Evolutionary conservation across 1,140 invertebrate genomes (phyloP).

Genomic region (Dreissena rostriformis): DNA sequence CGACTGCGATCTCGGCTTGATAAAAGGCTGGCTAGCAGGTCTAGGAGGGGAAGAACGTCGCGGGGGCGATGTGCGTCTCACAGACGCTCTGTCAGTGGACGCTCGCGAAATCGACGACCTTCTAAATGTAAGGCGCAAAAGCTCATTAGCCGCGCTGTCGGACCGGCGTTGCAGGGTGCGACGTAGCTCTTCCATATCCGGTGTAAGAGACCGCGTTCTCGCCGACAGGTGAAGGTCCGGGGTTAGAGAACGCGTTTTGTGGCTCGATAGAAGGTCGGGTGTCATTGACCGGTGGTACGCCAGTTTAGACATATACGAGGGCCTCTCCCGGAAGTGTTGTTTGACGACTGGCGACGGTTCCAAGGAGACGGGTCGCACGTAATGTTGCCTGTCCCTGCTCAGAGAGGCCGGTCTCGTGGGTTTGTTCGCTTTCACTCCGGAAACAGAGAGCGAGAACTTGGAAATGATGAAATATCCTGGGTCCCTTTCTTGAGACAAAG

Average conservation of each 20-base stretch:
- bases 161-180: constrained; percentile 15
- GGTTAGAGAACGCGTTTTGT: constrained; percentile 39
- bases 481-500: constrained; percentile 26
- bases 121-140: constrained; percentile 2
- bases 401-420: background rate
- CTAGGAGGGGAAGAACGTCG: background rate
- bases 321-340: background rate
- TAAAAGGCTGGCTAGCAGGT: background rate
- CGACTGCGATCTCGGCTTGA: constrained; percentile 46
- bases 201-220: constrained; percentile 14
- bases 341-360: constrained; percentile 32
- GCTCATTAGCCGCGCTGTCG: background rate
- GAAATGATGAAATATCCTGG: constrained; percentile 51
- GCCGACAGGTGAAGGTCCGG: constrained; percentile 24
- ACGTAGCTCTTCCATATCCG: constrained; percentile 12
- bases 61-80: constrained; percentile 13
- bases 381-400: background rate
- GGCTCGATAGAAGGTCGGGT: background rate
- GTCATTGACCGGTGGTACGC: background rate
- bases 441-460: constrained; percentile 35
- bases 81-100: constrained; percentile 14
- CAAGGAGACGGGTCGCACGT: constrained; percentile 20
- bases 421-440: constrained; percentile 14
- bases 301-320: no score
- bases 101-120: constrained; percentile 11